Evolutionary conservation across 2,113 vertebrate genomes (phyloP).

Genomic region (Psittacula cyanocephala): DNA sequence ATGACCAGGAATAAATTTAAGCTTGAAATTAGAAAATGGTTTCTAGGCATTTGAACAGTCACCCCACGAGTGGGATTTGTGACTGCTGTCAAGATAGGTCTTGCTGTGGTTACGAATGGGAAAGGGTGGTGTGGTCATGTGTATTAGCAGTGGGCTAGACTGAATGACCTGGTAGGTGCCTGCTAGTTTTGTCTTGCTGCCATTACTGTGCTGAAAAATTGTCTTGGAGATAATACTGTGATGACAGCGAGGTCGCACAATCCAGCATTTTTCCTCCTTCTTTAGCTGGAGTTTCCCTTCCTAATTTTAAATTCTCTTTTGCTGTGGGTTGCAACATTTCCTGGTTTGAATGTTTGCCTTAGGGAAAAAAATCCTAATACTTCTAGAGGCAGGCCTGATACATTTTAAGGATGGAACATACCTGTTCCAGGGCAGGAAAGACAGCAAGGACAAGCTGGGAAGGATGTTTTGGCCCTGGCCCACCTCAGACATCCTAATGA

Average conservation of each 20-base stretch:
- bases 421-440: neutral
- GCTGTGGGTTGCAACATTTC: neutral
- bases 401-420: neutral
- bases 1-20: constrained; percentile 15
- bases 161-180: neutral
- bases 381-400: neutral
- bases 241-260: neutral
- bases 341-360: neutral
- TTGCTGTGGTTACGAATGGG: neutral
- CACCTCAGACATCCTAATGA: neutral
- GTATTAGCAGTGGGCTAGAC: neutral
- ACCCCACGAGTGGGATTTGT: neutral
- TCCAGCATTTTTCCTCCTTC: neutral
- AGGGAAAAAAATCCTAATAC: neutral
- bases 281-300: neutral
- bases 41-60: neutral
- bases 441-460: neutral
- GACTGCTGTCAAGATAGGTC: neutral
- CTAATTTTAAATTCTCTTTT: neutral
- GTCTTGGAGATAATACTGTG: neutral
- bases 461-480: neutral
- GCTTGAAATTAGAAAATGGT: neutral
- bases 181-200: neutral
- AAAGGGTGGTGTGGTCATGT: fast-evolving
- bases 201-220: neutral